Percentiles rank a stretch among this genome's conserved stretches.
phyloP scores from a whole-genome alignment of 2,888 invertebrate species.

The Rhamnusium bicolor region DNA sequence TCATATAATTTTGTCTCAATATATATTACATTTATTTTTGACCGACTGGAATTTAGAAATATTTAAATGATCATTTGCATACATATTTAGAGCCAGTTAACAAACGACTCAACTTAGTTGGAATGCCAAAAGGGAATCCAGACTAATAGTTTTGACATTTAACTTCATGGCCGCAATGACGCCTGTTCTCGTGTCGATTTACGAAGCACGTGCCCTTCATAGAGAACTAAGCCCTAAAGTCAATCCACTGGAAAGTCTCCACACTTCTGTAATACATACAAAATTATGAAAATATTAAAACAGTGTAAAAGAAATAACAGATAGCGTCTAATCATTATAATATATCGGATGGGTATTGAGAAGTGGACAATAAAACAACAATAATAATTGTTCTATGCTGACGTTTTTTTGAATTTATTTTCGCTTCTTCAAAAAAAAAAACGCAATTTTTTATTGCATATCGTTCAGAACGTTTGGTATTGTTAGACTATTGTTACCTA shows the following conservation, averaged over 20 bases:
- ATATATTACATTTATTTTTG: not conserved
- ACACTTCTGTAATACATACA: no score
- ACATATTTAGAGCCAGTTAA: not conserved
- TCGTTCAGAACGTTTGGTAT: no score
- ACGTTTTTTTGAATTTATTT: no score
- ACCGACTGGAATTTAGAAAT: not conserved
- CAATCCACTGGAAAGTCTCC: not conserved
- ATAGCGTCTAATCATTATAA: no score
- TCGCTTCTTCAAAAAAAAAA: no score
- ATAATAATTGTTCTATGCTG: no score
- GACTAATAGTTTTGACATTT: conserved; percentile 12
- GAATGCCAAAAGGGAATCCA: not conserved
- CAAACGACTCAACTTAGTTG: not conserved
- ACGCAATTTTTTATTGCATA: no score
- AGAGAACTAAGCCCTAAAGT: not conserved
- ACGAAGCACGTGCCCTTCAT: conserved; percentile 1
- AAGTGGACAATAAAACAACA: no score
- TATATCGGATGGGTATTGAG: no score
- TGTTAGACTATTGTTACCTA: no score
- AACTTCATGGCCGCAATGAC: not conserved
- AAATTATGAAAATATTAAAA: no score
- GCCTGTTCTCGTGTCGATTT: not conserved
- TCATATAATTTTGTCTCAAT: not conserved
- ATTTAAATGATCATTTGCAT: not conserved
- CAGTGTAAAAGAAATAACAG: no score